Conservation (phyloP, 2,113 vertebrate genomes). For the Neopipo cinnamomea region DNA sequence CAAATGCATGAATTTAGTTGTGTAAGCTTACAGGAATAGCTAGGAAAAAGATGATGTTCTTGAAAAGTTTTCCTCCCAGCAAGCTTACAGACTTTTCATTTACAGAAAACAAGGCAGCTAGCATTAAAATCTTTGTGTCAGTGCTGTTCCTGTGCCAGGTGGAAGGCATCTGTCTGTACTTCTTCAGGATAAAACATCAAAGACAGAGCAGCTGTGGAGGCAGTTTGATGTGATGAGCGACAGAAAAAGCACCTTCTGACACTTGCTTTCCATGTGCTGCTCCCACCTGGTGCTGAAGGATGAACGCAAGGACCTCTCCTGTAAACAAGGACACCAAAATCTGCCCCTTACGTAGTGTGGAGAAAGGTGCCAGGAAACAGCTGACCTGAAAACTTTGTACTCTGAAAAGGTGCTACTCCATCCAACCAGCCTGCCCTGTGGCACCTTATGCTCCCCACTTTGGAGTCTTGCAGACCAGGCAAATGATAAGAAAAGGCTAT, state of each 20-base stretch:
- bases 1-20: background rate
- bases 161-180: background rate
- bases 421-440: background rate
- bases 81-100: background rate
- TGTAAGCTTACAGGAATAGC: background rate
- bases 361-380: background rate
- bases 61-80: background rate
- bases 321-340: background rate
- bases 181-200: background rate
- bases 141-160: background rate
- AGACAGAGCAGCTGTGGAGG: background rate
- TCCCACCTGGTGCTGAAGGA: background rate
- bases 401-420: background rate
- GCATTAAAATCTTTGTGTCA: background rate
- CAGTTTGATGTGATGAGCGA: background rate
- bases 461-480: background rate
- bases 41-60: background rate
- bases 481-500: background rate
- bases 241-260: background rate
- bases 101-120: background rate
- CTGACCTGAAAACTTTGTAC: background rate
- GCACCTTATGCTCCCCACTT: background rate
- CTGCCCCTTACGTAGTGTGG: background rate
- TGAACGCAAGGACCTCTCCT: background rate
- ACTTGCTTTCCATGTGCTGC: background rate